These are phyloP conservation scores for Montipora efflorescens DNA, from an alignment of 64 coral and sea anemone species.

Conservation along the genomic window DNA sequence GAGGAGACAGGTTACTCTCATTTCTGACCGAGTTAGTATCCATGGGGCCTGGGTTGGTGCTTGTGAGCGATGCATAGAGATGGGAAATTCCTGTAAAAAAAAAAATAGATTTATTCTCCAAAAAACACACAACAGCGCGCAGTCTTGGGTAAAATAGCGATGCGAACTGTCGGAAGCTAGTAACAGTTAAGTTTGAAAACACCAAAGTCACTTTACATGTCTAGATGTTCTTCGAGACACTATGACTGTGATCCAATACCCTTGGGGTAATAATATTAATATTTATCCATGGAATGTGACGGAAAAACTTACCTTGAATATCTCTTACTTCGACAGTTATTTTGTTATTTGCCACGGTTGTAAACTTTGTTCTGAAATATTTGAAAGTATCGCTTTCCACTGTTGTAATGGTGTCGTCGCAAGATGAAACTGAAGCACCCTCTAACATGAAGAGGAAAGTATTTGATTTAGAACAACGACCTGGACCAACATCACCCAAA, in stretches of 20 bases:
- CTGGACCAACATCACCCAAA: no score
- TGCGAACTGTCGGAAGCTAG: no score
- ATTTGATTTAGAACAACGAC: not conserved
- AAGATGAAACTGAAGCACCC: constrained; percentile 81
- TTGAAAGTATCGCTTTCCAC: constrained; percentile 96
- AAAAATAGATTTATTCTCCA: not conserved
- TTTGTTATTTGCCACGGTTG: constrained; percentile 56
- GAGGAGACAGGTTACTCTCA: constrained; percentile 72
- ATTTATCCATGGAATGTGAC: no score
- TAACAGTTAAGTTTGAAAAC: no score
- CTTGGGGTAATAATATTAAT: no score
- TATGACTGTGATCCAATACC: no score
- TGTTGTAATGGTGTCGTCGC: constrained; percentile 80
- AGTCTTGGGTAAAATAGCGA: no score
- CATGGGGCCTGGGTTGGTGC: constrained; percentile 90
- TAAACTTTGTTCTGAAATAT: constrained; percentile 91
- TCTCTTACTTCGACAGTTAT: constrained; percentile 92
- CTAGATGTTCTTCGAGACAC: no score
- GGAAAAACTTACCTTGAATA: constrained; percentile 69
- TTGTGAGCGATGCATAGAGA: constrained; percentile 78
- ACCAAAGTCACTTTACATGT: no score
- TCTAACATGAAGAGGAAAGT: constrained; percentile 51
- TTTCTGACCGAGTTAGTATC: constrained; percentile 76
- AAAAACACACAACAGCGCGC: not conserved
- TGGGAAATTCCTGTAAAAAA: constrained; percentile 76